Evolutionary conservation across 1,140 invertebrate species (phyloP), one percentile per base, ranked within the genome.

Genomic region (Diabrotica virgifera): DNA sequence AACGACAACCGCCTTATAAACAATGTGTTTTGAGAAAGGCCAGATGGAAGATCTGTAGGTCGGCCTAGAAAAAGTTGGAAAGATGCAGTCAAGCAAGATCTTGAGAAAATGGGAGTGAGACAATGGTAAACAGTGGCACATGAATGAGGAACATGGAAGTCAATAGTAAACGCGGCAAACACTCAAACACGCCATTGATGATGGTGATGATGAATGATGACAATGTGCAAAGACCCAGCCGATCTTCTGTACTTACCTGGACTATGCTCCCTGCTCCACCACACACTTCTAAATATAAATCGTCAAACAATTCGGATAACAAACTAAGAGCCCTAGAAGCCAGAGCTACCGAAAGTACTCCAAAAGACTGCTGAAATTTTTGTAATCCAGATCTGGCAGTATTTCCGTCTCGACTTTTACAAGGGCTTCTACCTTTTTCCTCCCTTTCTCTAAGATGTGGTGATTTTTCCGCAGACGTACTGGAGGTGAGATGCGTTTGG

Each of bases 341-440:
- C 53, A 94, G 82, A 1, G 91, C 91, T 0, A 93, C 91, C 58
- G 90, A 91, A 7, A 94, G 80, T 9, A 91, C 90, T 36, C 91
- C 90, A 78, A 93, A 92, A 52, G 90, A 89, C 79, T 92, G 90
- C 78, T 91, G 89, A 73, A 66, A 82, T 72, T 79, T 79, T 53
- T 76, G 71, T 10, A 78, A 65, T 37, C 76, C 73, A 0, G 75
- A 75, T 53, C 76, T 60, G 5, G 74, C 70, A 81, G 80, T 63
- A 78, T 80, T 63, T 74, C 82, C 78, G 65, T 88, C 86, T n/a
- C 85, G 81, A 14, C 80, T 84, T 81, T 89, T 89, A 66, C 86
- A 87, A 0, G 87, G 86, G 50, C 86, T 86, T 72, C 87, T 84
- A 36, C 84, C 84, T 68, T 87, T 86, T 59, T 87, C 85, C 54